Base-by-base conservation (phyloP, 2,888 invertebrate genomes). In the Apocheima hispidaria region DNA sequence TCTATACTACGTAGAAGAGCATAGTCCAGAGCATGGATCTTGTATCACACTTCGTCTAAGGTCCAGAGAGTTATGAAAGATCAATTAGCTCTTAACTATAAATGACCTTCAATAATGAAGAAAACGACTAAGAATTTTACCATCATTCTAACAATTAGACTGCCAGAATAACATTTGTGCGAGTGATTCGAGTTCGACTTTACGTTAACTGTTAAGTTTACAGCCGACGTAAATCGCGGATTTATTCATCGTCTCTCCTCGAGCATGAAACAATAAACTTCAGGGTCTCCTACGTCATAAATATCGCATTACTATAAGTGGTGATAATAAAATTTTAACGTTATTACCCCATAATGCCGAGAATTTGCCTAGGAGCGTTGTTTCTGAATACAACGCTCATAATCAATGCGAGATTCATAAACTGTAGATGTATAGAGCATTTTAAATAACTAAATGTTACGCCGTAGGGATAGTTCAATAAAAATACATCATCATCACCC, bases 261-360 rank as follows among this genome's bases (percentile, higher is more conserved):
- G 77, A 85, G 76, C 84, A 86, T 86, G 86, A 82, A 87, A 87
- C 88, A 88, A 87, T 88, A 90, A 87, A 88, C 78, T 82, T 69
- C 73, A 73, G 75, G 77, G 78, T 74, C 83, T 82, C 75, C 73
- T 81, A 75, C 75, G 78, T 84, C 84, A 84, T 90, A 90, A 90
- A 90, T 89, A 89, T 86, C 82, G 72, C 78, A 84, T 87, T 87
- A 85, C 85, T 88, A 83, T 87, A 88, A 90, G 88, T 86, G 83
- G 78, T 66, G 72, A 75, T 81, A 83, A 81, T 90, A 87, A 90
- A 88, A 83, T 75, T 76, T 86, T 88, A 79, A 87, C 82, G 84
- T 83, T 80, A 85, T 84, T 76, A 77, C 80, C 70, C 75, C 63
- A 70, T 76, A 76, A 81, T 76, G 74, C 68, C 59, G 59, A 67